Conservation (phyloP, 2,797 vertebrate species). For the Syndactyla subalaris region DNA sequence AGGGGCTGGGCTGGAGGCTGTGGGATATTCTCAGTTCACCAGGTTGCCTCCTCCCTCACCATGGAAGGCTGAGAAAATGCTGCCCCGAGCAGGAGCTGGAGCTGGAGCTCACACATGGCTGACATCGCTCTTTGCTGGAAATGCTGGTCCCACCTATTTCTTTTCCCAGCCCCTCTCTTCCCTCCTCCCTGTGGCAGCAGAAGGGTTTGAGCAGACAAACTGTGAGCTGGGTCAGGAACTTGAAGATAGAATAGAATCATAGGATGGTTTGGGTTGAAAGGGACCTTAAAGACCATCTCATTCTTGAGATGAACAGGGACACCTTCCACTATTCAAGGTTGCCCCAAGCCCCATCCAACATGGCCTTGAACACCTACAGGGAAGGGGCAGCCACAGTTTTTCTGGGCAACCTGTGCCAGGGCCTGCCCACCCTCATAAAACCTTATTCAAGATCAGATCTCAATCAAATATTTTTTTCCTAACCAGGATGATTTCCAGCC, state of each 20-base stretch:
- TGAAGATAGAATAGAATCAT: neutral
- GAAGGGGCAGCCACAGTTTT: neutral
- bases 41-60: neutral
- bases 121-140: accelerated
- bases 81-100: neutral
- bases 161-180: neutral
- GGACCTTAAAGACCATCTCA: neutral
- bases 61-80: accelerated
- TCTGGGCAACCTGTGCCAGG: neutral
- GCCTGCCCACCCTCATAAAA: neutral
- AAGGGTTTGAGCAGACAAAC: neutral
- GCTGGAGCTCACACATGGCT: neutral
- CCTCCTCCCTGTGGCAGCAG: neutral
- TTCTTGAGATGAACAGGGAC: neutral
- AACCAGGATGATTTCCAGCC: neutral
- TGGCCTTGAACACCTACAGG: neutral
- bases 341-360: neutral
- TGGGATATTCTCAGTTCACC: neutral
- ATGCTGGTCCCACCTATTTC: neutral
- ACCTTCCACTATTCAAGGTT: accelerated
- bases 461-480: neutral
- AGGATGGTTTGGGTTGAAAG: neutral
- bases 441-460: neutral
- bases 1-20: neutral
- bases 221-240: neutral